Base-by-base conservation (phyloP, 2,888 invertebrate species). In the Nysson spinosus region DNA sequence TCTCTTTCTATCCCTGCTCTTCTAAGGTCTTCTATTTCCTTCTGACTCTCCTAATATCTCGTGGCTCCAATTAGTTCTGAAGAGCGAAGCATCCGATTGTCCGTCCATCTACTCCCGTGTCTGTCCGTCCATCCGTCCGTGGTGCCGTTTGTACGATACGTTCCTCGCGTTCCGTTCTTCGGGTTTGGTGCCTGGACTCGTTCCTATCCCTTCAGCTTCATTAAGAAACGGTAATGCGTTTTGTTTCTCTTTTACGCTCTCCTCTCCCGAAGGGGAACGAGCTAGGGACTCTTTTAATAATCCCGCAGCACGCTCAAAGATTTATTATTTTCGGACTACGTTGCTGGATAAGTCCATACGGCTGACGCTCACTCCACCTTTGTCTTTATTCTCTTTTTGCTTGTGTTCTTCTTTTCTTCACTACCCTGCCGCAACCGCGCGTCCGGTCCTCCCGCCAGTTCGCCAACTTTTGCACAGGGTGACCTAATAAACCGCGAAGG, bases 251-350 rank as follows among this genome's bases (percentile, higher is more conserved):
- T 83, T 76, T 81, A 79, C 75, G 58, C 72, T 66, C 65, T 60
- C 69, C 75, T 70, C 70, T 54, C 54, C 61, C 73, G 77, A 79
- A 76, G 76, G 71, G 64, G 80, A 83, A 77, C 78, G 80, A 80
- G 78, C 76, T 66, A 82, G 80, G 71, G 79, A 83, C 83, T 83
- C 83, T 85, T 86, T 86, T 86, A 86, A 86, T 86, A 86, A 86
- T 85, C 83, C 78, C 80, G 80, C 83, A 78, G 77, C 77, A 77
- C 76, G 78, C 78, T 78, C 83, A 77, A 84, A 87, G 87, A 87
- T 87, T 87, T 87, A 87, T 87, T 87, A 87, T 87, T 87, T 87
- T 86, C 84, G 85, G 84, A 77, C 85, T 83, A 80, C 83, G 78
- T 79, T 79, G 79, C 77, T 66, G 78, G 77, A 83, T 80, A 82